Percentiles rank a stretch among this genome's conserved stretches.
These are phyloP conservation scores for Maconellicoccus hirsutus DNA, from an alignment of 1,140 invertebrate species.

Conservation along the genomic window DNA sequence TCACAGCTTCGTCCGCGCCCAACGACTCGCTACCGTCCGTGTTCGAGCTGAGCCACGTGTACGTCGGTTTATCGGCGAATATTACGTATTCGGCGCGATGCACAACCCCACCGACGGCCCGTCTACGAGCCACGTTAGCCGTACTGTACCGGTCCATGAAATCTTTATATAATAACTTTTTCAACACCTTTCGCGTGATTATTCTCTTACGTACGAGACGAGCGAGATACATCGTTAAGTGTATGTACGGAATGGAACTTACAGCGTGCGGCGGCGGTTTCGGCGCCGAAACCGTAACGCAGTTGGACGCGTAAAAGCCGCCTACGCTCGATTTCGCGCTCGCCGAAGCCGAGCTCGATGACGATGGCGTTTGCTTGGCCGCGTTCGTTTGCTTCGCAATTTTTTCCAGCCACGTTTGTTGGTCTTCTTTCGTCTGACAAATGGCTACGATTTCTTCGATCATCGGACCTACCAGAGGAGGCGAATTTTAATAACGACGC, in stretches of 20 bases:
- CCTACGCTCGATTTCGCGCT: background rate
- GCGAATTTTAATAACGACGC: too few species aligned
- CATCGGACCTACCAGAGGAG: slow-evolving; percentile 71
- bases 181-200: slow-evolving; percentile 40
- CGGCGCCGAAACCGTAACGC: background rate
- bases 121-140: background rate
- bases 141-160: background rate
- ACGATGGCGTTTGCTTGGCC: background rate
- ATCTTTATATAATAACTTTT: slow-evolving; percentile 6
- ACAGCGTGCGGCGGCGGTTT: slow-evolving; percentile 26
- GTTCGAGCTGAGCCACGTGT: background rate
- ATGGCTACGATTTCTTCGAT: slow-evolving; percentile 79
- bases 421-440: slow-evolving; percentile 71
- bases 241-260: slow-evolving; percentile 49
- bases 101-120: background rate
- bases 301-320: background rate
- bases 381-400: slow-evolving; percentile 47
- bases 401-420: slow-evolving; percentile 74
- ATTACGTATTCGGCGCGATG: slow-evolving; percentile 1
- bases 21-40: background rate
- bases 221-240: slow-evolving; percentile 59
- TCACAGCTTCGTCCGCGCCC: background rate
- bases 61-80: background rate
- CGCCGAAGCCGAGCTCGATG: background rate
- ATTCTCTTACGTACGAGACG: slow-evolving; percentile 56